A percentile compares a stretch with the other conserved stretches of the same genome.
phyloP scores from a whole-genome alignment of 2,797 vertebrate genomes.

The Cyclura pinguis region DNA sequence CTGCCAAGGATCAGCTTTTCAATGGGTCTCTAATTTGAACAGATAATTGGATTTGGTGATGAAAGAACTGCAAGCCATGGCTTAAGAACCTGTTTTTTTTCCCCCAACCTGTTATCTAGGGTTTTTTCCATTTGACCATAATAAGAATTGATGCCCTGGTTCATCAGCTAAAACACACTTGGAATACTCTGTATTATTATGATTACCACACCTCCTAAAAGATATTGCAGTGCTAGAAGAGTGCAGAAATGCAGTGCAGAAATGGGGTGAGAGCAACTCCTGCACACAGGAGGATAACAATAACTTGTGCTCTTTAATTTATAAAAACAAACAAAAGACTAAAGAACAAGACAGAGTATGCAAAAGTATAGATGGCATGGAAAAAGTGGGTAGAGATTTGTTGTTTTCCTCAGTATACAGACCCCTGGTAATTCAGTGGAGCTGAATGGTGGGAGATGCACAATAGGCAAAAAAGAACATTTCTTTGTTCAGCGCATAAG shows the following conservation, averaged over 20 bases:
- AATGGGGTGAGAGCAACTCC: background rate
- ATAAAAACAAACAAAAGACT: background rate
- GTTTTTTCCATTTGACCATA: too few relatives aligned
- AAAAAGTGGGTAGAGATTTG: background rate
- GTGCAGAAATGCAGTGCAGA: too few relatives aligned
- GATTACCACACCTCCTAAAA: background rate
- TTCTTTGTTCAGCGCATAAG: background rate
- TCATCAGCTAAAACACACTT: too few relatives aligned
- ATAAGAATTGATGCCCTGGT: too few relatives aligned
- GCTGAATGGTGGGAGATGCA: background rate
- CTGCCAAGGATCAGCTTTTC: too few relatives aligned
- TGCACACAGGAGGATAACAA: background rate
- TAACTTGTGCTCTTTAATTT: too few relatives aligned
- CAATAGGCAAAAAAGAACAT: background rate
- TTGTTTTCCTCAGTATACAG: background rate
- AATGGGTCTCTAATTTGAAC: too few relatives aligned
- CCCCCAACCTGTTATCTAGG: too few relatives aligned
- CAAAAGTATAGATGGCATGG: background rate
- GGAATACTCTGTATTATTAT: background rate
- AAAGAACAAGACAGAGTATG: background rate
- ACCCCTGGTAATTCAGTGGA: background rate
- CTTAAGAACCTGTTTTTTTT: too few relatives aligned
- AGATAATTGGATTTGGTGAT: background rate
- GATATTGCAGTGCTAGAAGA: background rate
- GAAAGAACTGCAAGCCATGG: too few relatives aligned